phyloP scores from a whole-genome alignment of 2,113 vertebrate species.

The Ammodytes dubius region DNA sequence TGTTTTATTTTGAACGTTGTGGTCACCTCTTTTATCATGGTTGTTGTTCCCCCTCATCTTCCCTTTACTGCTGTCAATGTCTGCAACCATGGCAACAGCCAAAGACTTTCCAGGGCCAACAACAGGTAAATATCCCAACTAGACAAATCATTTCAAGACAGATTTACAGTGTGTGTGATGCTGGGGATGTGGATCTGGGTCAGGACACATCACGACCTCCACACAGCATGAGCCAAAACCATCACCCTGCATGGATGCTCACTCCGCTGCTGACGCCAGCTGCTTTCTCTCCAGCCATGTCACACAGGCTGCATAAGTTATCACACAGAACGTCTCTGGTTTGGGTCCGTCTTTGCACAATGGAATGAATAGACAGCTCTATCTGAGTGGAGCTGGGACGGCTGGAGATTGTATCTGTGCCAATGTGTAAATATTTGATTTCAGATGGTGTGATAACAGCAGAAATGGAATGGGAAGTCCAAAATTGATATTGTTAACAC shows the following conservation, averaged over 20 bases:
- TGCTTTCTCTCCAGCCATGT: slow-evolving; percentile 62
- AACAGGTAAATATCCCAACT: slow-evolving; percentile 85
- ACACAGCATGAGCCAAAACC: slow-evolving; percentile 82
- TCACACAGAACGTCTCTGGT: slow-evolving; percentile 51
- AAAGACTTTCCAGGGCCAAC: slow-evolving; percentile 86
- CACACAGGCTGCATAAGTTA: slow-evolving; percentile 70
- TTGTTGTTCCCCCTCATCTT: slow-evolving; percentile 81
- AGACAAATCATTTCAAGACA: slow-evolving; percentile 74
- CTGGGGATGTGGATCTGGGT: slow-evolving; percentile 60
- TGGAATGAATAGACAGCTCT: slow-evolving; percentile 33
- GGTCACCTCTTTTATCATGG: slow-evolving; percentile 74
- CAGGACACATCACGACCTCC: slow-evolving; percentile 67
- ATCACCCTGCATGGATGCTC: slow-evolving; percentile 80
- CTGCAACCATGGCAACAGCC: slow-evolving; percentile 87
- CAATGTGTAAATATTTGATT: slow-evolving; percentile 31
- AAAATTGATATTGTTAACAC: neutral
- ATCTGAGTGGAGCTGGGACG: slow-evolving; percentile 11
- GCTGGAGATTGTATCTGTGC: slow-evolving; percentile 35
- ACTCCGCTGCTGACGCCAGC: slow-evolving; percentile 63
- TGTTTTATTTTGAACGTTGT: slow-evolving; percentile 71
- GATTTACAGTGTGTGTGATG: slow-evolving; percentile 66
- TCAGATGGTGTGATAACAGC: slow-evolving; percentile 3
- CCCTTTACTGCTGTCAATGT: slow-evolving; percentile 80
- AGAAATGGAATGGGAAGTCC: neutral
- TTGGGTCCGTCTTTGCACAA: slow-evolving; percentile 46